Evolutionary conservation across 2,113 vertebrate species (phyloP).

Genomic region (Orcinus orca): DNA sequence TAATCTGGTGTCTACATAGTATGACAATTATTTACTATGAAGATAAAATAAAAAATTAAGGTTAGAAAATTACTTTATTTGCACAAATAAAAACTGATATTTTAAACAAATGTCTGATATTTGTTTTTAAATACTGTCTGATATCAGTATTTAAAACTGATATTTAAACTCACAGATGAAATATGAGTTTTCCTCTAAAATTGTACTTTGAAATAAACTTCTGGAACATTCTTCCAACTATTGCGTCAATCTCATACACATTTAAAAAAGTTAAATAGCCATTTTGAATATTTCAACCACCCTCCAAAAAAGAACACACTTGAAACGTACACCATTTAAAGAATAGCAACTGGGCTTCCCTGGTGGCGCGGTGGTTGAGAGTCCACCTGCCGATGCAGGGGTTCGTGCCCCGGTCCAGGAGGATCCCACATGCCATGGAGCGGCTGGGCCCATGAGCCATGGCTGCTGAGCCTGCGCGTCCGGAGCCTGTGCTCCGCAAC

Average conservation of each 20-base stretch:
- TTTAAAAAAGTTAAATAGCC: conserved; percentile 1
- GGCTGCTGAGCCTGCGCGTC: too few species aligned
- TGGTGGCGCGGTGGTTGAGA: too few species aligned
- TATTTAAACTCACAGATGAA: background rate
- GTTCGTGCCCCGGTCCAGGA: too few species aligned
- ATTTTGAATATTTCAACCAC: conserved; percentile 8
- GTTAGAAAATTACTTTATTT: conserved; percentile 26
- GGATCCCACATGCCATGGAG: too few species aligned
- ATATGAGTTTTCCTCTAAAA: background rate
- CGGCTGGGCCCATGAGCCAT: too few species aligned
- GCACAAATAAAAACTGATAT: conserved; percentile 5
- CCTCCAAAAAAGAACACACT: background rate
- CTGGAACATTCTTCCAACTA: background rate
- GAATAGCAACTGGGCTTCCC: background rate
- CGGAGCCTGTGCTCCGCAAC: too few species aligned
- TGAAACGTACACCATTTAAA: background rate
- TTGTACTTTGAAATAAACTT: conserved; percentile 34
- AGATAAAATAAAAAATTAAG: background rate
- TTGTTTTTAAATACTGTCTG: too few species aligned
- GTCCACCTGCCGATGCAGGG: too few species aligned
- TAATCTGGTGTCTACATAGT: background rate
- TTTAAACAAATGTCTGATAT: background rate
- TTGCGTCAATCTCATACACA: background rate
- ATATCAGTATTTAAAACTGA: background rate
- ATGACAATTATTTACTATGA: conserved; percentile 16